Conservation (phyloP, 2,888 invertebrate species). For the Diachrysia chrysitis region DNA sequence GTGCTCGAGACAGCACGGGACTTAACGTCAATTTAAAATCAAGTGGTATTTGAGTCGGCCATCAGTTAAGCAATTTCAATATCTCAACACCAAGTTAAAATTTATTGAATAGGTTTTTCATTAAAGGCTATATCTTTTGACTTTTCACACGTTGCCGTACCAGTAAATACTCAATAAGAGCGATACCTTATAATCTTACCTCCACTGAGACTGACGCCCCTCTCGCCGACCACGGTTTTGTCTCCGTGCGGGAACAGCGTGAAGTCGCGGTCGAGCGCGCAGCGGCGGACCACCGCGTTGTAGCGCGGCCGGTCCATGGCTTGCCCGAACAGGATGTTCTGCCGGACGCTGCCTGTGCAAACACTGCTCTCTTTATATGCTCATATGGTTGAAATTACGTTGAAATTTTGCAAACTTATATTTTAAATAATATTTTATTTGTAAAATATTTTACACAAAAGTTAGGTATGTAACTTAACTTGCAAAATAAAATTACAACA, state of each 20-base stretch:
- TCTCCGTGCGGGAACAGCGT: constrained; percentile 94
- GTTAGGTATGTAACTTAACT: too few species aligned
- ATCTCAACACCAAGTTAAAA: too few species aligned
- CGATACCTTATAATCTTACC: constrained; percentile 84
- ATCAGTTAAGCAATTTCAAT: too few species aligned
- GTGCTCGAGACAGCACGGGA: too few species aligned
- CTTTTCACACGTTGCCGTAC: neutral
- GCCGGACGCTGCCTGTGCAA: constrained; percentile 92
- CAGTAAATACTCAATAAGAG: neutral
- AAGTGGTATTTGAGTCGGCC: too few species aligned
- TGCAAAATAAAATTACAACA: too few species aligned
- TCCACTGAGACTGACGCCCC: constrained; percentile 95
- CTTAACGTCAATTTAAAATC: too few species aligned
- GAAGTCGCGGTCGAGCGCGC: constrained; percentile 93
- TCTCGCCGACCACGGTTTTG: constrained; percentile 95
- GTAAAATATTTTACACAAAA: too few species aligned
- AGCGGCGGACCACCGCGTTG: constrained; percentile 91
- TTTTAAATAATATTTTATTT: too few species aligned
- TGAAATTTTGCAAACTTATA: too few species aligned
- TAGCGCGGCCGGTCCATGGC: constrained; percentile 91
- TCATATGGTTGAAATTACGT: neutral
- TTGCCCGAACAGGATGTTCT: constrained; percentile 97
- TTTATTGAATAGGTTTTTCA: too few species aligned
- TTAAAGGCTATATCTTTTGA: too few species aligned
- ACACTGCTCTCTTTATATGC: neutral